Conservation (phyloP, 2,113 vertebrate genomes). For the Paratilapia polleni region DNA sequence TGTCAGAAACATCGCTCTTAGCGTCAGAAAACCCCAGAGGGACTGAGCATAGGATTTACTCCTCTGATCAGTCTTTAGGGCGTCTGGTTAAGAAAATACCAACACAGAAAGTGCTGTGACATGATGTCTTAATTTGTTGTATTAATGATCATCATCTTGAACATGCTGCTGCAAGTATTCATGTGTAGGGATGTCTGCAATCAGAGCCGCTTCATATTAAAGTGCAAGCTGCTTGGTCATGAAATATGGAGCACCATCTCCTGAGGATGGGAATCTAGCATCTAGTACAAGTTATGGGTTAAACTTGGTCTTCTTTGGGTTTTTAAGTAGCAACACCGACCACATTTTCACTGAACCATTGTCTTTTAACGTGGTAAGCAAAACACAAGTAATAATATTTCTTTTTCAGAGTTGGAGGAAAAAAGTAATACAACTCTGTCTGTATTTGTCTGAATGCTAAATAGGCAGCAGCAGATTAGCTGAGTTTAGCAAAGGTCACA, state of each 20-base stretch:
- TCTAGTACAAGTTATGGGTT: neutral
- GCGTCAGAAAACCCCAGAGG: neutral
- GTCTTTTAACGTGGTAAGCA: neutral
- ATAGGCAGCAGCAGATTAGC: neutral
- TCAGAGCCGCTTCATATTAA: neutral
- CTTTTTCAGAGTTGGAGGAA: neutral
- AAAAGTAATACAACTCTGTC: too few relatives aligned
- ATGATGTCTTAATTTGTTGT: neutral
- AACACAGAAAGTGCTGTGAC: neutral
- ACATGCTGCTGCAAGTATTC: neutral
- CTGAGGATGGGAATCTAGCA: neutral
- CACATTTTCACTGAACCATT: neutral
- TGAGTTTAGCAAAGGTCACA: neutral
- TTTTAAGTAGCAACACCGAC: neutral
- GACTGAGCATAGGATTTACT: neutral
- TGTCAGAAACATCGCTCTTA: neutral
- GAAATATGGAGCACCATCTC: neutral
- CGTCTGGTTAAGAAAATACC: neutral
- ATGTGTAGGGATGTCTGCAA: neutral
- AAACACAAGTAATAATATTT: neutral
- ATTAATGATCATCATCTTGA: conserved; percentile 2
- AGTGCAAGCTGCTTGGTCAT: neutral
- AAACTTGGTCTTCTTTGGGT: neutral
- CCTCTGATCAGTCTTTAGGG: neutral
- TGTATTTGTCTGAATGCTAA: neutral